Evolutionary conservation across 2,888 invertebrate species (phyloP).

Genomic region (Cotesia congregata): DNA sequence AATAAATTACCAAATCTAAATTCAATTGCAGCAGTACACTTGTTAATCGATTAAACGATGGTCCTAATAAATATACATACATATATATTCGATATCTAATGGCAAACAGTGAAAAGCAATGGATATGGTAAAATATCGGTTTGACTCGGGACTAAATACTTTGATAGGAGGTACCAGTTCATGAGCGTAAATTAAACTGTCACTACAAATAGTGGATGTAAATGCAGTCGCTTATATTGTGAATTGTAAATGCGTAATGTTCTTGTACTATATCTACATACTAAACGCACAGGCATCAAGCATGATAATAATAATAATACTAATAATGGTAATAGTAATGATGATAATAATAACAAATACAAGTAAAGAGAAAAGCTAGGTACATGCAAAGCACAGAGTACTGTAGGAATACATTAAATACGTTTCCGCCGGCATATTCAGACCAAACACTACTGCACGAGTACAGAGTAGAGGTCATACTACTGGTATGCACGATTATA

Average conservation of each 20-base stretch:
- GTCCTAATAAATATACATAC: no score
- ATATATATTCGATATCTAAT: background rate
- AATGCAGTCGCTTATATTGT: conserved; percentile 46
- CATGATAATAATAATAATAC: no score
- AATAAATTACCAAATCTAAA: no score
- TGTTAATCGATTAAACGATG: no score
- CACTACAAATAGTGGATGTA: conserved; percentile 50
- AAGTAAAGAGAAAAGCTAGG: no score
- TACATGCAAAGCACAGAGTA: background rate
- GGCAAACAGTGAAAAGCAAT: background rate
- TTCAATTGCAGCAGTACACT: no score
- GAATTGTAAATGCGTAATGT: conserved; percentile 44
- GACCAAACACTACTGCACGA: background rate
- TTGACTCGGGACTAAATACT: conserved; percentile 43
- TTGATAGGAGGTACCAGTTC: conserved; percentile 44
- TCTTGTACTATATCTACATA: no score
- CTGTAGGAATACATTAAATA: conserved; percentile 47
- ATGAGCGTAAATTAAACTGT: conserved; percentile 52
- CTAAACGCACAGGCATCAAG: no score
- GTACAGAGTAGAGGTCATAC: conserved; percentile 7
- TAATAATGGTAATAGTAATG: no score
- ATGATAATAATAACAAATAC: background rate
- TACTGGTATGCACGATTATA: conserved; percentile 19
- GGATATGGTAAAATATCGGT: background rate
- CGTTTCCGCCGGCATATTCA: conserved; percentile 6